Percentiles rank a stretch among this genome's conserved stretches.
Conservation (phyloP, 2,797 vertebrate species). For the Huso huso region DNA sequence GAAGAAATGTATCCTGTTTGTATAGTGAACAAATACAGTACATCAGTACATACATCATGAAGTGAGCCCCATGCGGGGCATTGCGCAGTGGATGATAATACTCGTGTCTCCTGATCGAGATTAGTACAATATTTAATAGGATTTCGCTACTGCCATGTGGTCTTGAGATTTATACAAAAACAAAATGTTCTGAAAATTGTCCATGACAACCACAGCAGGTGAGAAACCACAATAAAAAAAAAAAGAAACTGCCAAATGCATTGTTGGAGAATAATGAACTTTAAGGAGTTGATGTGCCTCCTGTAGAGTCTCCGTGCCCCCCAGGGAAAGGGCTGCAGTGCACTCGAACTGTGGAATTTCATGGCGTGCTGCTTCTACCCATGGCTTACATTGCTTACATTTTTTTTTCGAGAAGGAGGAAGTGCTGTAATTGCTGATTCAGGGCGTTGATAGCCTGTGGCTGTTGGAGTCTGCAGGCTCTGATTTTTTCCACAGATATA, state of each 20-base stretch:
- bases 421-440: conserved; percentile 7
- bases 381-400: neutral
- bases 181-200: too few species aligned
- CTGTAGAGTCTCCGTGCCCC: neutral
- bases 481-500: neutral
- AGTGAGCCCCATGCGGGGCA: too few species aligned
- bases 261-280: neutral
- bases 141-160: too few species aligned
- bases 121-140: too few species aligned
- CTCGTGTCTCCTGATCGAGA: too few species aligned
- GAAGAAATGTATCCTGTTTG: conserved; percentile 96
- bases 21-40: too few species aligned
- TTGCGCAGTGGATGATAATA: too few species aligned
- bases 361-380: neutral
- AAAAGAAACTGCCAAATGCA: too few species aligned
- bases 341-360: neutral
- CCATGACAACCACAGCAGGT: too few species aligned
- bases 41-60: too few species aligned
- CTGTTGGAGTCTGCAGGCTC: neutral
- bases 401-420: neutral
- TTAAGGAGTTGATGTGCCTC: neutral
- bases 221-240: too few species aligned
- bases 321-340: neutral
- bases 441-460: neutral
- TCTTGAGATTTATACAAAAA: too few species aligned